Evolutionary conservation across 2,888 invertebrate genomes (phyloP).

Genomic region (Trachelus iudaicus): DNA sequence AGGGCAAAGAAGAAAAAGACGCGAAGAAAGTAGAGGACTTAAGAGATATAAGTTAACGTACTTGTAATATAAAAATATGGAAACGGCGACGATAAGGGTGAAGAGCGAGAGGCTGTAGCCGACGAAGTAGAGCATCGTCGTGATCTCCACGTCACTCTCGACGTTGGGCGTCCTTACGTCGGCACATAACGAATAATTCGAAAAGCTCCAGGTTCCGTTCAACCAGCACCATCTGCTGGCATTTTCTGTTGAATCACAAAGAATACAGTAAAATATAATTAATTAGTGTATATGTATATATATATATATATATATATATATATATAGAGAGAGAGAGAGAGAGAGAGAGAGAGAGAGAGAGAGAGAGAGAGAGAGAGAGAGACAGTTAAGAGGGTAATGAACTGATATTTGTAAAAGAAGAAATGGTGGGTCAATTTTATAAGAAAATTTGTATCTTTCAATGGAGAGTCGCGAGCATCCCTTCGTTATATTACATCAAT

Average conservation of each 20-base stretch:
- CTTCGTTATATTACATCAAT: not conserved
- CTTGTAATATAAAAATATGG: constrained; percentile 92
- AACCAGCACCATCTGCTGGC: constrained; percentile 81
- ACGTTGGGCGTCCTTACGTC: constrained; percentile 72
- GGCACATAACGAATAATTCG: constrained; percentile 79
- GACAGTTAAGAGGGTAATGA: not conserved
- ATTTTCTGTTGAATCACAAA: constrained; percentile 74
- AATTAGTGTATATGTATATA: too few relatives aligned
- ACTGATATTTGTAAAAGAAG: not conserved
- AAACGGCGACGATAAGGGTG: constrained; percentile 83
- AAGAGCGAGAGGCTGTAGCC: constrained; percentile 88
- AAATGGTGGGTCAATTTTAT: not conserved
- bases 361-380: not conserved
- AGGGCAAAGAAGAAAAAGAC: not conserved
- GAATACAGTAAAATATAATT: too few relatives aligned
- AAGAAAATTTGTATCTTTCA: not conserved
- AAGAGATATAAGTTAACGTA: constrained; percentile 68
- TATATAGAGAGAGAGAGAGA: too few relatives aligned
- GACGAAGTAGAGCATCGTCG: constrained; percentile 83
- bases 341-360: not conserved
- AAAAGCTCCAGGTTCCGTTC: constrained; percentile 87
- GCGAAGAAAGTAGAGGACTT: not conserved
- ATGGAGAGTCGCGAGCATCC: not conserved
- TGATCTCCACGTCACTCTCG: constrained; percentile 73
- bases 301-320: not conserved